A percentile compares a stretch with the other conserved stretches of the same genome.
Evolutionary conservation across 1,140 invertebrate species (phyloP).

Genomic region (Hydropsyche tenuis): DNA sequence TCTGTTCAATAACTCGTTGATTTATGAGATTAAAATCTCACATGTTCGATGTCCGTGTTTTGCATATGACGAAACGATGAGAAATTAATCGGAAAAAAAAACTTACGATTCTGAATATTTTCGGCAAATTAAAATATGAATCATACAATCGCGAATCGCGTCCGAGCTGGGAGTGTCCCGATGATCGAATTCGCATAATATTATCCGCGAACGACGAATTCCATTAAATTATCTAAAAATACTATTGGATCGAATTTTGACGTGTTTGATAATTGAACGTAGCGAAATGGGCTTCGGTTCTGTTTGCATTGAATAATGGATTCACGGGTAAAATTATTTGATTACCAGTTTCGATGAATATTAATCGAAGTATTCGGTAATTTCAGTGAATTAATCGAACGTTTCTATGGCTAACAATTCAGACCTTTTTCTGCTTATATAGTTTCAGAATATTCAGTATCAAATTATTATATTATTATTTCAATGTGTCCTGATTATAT

Average conservation of each 20-base stretch:
- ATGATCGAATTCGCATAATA: slow-evolving; percentile 7
- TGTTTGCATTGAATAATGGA: slow-evolving; percentile 7
- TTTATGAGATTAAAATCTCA: slow-evolving; percentile 23
- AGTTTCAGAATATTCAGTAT: too few species aligned
- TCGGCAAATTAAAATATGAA: neutral
- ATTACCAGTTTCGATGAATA: neutral
- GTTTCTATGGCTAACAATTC: too few species aligned
- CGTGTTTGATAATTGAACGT: too few species aligned
- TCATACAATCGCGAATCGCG: too few species aligned
- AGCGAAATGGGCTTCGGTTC: neutral
- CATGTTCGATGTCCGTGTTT: neutral
- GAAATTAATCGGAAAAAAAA: neutral
- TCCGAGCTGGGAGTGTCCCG: neutral
- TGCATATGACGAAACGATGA: neutral
- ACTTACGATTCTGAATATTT: neutral
- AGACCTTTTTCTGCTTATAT: too few species aligned
- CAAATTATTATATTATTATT: too few species aligned
- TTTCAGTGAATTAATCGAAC: too few species aligned
- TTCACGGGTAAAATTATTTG: neutral
- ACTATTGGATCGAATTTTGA: too few species aligned
- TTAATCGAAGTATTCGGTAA: neutral
- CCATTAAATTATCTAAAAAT: too few species aligned
- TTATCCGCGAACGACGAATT: too few species aligned
- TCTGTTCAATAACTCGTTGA: slow-evolving; percentile 13
- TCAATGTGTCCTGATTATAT: too few species aligned